Conservation (phyloP, 2,888 invertebrate species). For the Andrena praecox region DNA sequence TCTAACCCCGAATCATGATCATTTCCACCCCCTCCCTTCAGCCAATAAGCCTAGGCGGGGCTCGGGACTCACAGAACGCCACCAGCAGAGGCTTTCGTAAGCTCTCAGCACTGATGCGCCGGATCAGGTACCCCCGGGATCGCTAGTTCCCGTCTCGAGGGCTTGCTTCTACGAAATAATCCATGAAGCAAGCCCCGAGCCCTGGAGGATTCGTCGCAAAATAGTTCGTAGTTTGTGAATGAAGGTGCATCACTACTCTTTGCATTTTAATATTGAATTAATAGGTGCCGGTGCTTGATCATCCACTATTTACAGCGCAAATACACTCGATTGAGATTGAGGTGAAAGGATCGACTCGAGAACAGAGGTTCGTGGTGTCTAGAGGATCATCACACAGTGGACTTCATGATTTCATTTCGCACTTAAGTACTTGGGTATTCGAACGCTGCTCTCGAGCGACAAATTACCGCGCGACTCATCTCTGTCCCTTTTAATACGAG, state of each 20-base stretch:
- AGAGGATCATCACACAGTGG: neutral
- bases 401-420: constrained; percentile 29
- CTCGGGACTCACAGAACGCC: no score
- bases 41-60: no score
- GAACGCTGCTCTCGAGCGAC: constrained; percentile 27
- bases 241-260: neutral
- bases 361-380: neutral
- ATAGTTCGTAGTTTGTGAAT: neutral
- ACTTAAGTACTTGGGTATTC: constrained; percentile 44
- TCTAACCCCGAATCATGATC: no score
- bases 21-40: no score
- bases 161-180: no score
- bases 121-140: no score
- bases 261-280: neutral
- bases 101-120: no score
- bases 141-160: no score
- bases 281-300: neutral
- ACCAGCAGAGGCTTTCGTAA: no score
- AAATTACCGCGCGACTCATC: constrained; percentile 54
- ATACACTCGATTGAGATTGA: neutral
- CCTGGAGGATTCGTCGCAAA: neutral
- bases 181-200: no score
- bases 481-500: constrained; percentile 49
- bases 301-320: neutral
- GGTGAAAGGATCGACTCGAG: neutral